Base-by-base conservation (phyloP, 1,140 invertebrate species). In the Artemia franciscana region DNA sequence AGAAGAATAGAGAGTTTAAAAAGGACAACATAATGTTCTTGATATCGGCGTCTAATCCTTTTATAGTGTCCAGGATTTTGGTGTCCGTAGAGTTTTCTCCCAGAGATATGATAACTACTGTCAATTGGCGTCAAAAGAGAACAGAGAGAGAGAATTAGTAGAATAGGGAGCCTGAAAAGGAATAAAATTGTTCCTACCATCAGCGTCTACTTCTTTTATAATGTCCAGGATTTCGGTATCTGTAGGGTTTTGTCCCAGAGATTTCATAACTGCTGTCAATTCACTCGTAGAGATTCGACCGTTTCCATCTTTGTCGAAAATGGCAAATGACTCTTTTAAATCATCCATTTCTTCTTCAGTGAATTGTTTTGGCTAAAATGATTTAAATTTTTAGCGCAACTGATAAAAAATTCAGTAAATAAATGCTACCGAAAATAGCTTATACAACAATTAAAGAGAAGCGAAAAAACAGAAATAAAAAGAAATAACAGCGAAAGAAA, bases 41-140 rank as follows among this genome's bases (percentile, higher is more conserved):
- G n/a, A n/a, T n/a, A n/a, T 75, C 69, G 51, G 60, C 64, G 58
- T 75, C 74, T 0, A 73, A 69, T 59, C 72, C 69, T 12, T 63
- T 66, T 12, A 76, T 70, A 63, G 76, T 73, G 5, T 74, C 67
- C 26, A 67, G 65, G 15, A 77, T 62, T 62, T 74, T 67, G 12
- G 66, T 64, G 63, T 74, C 71, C 5, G 67, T 73, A 57, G 74
- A 73, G 65, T 73, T 74, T 61, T 71, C 65, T 24, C 73, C 75
- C 60, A 75, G 51, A 2, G 68, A 67, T 21, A 70, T 63, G 61
- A 75, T 69, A 25, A 74, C 72, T 5, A 67, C 66, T 5, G 71
- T 73, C 23, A 75, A 62, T 51, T 74, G 70, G 27, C 68, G 63
- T 18, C 51, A 51, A 12, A 62, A 39, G 60, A 67, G n/a, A n/a